Conservation (phyloP, 2,888 invertebrate genomes). For the Ochropacha duplaris region DNA sequence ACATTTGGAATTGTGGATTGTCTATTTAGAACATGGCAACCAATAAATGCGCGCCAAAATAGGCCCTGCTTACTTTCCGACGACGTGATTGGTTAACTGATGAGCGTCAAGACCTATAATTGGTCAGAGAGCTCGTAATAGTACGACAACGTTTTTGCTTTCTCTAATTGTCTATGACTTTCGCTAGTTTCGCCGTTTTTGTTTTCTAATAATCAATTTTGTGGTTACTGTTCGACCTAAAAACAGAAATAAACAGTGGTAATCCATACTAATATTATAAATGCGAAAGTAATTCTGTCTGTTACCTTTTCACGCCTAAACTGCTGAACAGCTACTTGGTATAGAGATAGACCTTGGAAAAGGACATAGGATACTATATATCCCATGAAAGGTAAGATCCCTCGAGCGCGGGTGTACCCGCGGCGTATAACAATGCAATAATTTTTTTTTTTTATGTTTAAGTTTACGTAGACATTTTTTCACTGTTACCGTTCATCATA, state of each 20-base stretch:
- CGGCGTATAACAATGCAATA: too few relatives aligned
- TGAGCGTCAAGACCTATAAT: constrained; percentile 50
- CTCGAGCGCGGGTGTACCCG: too few relatives aligned
- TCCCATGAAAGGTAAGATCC: too few relatives aligned
- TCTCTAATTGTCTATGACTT: constrained; percentile 65
- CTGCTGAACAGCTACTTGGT: too few relatives aligned
- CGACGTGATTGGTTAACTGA: constrained; percentile 61
- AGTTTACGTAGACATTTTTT: too few relatives aligned
- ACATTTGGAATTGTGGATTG: constrained; percentile 32
- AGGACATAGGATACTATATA: too few relatives aligned
- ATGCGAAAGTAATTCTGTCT: too few relatives aligned
- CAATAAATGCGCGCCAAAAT: constrained; percentile 52
- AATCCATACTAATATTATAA: too few relatives aligned
- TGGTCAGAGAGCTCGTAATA: constrained; percentile 45
- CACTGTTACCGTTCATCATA: too few relatives aligned
- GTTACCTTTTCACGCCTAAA: too few relatives aligned
- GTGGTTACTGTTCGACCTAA: constrained; percentile 3
- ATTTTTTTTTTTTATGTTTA: too few relatives aligned
- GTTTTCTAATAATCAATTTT: constrained; percentile 31
- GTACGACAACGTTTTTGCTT: constrained; percentile 37
- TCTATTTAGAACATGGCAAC: constrained; percentile 34
- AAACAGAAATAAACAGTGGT: not conserved
- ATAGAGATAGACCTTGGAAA: too few relatives aligned
- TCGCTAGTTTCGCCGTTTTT: constrained; percentile 51
- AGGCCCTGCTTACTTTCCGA: constrained; percentile 54